phyloP scores from a whole-genome alignment of 1,140 invertebrate species.

The Vollenhovia emeryi region DNA sequence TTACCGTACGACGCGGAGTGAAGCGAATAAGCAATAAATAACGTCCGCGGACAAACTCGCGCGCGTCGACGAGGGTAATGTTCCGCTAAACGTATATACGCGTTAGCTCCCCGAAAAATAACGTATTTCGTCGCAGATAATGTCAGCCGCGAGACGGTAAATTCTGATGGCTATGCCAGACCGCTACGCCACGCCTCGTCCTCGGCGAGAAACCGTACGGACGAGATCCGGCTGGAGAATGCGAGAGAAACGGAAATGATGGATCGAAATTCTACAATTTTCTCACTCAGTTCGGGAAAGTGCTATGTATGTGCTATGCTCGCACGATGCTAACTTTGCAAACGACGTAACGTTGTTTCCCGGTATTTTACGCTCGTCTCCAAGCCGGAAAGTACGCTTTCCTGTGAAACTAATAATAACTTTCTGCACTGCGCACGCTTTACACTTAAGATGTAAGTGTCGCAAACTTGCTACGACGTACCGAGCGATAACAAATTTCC shows the following conservation, averaged over 20 bases:
- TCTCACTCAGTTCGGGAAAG: conserved; percentile 12
- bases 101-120: conserved; percentile 58
- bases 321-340: conserved; percentile 59
- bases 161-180: conserved; percentile 54
- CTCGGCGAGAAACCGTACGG: not conserved
- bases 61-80: conserved; percentile 56
- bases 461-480: conserved; percentile 38
- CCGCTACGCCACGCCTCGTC: not conserved
- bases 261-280: conserved; percentile 65
- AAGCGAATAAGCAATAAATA: conserved; percentile 69
- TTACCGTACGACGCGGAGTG: conserved; percentile 20
- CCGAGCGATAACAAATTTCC: conserved; percentile 51
- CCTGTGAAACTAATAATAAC: conserved; percentile 58
- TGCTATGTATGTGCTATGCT: conserved; percentile 36
- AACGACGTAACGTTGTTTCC: conserved; percentile 63
- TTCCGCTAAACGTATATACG: conserved; percentile 64
- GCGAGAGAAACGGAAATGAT: conserved; percentile 56
- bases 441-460: conserved; percentile 57
- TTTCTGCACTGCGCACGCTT: conserved; percentile 51
- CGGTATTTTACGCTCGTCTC: conserved; percentile 60
- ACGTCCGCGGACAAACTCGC: conserved; percentile 34
- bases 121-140: conserved; percentile 63
- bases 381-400: conserved; percentile 23
- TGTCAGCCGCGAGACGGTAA: conserved; percentile 59
- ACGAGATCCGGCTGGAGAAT: not conserved